A percentile compares a stretch with the other conserved stretches of the same genome.
Evolutionary conservation across 1,140 invertebrate genomes (phyloP).

Genomic region (Orius laevigatus): DNA sequence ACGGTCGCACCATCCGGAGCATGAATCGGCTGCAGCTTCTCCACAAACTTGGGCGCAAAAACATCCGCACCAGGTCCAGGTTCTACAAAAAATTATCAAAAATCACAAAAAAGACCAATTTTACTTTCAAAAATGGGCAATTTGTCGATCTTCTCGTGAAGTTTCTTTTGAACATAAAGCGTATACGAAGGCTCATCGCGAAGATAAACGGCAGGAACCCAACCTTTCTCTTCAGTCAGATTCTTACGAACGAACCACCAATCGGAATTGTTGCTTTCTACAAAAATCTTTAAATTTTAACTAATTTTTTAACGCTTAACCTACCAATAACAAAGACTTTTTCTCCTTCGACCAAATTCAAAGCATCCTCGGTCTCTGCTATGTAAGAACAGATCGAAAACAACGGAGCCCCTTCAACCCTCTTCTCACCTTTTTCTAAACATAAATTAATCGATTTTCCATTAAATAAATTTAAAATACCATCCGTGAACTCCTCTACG

Average conservation of each 20-base stretch:
- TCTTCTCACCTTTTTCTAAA: conserved; percentile 5
- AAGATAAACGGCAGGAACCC: conserved; percentile 77
- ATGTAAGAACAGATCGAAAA: conserved; percentile 71
- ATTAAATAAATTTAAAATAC: conserved; percentile 3
- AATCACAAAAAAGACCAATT: conserved; percentile 20
- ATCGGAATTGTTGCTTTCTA: conserved; percentile 58
- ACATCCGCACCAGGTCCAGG: conserved; percentile 57
- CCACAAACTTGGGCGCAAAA: conserved; percentile 64
- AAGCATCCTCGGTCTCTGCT: conserved; percentile 72
- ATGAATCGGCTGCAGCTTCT: conserved; percentile 67
- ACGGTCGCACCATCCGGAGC: conserved; percentile 74
- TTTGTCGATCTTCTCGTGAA: conserved; percentile 81
- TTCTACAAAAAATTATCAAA: conserved; percentile 36
- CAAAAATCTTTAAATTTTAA: conserved; percentile 11
- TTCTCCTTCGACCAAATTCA: conserved; percentile 80
- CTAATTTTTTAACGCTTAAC: too few species aligned
- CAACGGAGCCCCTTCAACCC: conserved; percentile 50
- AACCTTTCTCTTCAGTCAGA: conserved; percentile 77
- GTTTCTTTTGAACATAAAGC: conserved; percentile 66
- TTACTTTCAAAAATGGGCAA: conserved; percentile 82
- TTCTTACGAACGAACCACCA: conserved; percentile 89
- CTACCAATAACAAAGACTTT: conserved; percentile 66
- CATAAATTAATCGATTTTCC: not conserved
- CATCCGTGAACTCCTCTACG: conserved; percentile 28
- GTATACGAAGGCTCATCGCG: conserved; percentile 67